Evolutionary conservation across 2,113 vertebrate genomes (phyloP).

Genomic region (Sylvicapra grimmia): DNA sequence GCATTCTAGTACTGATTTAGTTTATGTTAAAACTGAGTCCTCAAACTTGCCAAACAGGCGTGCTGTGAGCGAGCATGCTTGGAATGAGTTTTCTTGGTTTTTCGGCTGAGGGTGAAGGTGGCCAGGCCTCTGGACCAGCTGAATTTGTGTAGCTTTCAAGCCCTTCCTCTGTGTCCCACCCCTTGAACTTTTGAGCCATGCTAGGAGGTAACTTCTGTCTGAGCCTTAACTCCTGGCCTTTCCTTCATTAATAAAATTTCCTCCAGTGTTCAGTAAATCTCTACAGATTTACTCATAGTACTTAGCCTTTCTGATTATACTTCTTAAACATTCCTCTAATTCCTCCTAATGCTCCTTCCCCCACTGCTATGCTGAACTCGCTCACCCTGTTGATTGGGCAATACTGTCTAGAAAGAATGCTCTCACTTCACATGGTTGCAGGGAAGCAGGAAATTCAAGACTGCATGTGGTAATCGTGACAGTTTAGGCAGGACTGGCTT

Average conservation of each 20-base stretch:
- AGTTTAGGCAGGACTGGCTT: not conserved
- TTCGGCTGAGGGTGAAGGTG: not conserved
- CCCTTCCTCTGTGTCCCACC: not conserved
- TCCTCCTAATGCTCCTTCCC: slow-evolving; percentile 2
- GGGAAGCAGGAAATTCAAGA: not conserved
- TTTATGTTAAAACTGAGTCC: slow-evolving; percentile 16
- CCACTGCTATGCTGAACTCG: not conserved
- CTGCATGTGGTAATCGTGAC: not conserved
- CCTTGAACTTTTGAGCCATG: not conserved
- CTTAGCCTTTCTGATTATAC: slow-evolving; percentile 17
- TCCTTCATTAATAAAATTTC: not conserved
- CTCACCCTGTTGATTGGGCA: not conserved
- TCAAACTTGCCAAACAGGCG: not conserved
- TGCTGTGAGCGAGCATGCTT: not conserved
- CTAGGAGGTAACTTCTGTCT: not conserved
- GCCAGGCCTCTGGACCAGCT: not conserved
- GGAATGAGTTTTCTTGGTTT: not conserved
- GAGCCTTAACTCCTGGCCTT: slow-evolving; percentile 17
- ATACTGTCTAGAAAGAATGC: not conserved
- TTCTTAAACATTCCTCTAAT: not conserved
- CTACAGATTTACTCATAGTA: not conserved
- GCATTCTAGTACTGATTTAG: slow-evolving; percentile 15
- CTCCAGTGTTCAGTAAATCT: not conserved
- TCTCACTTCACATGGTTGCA: not conserved
- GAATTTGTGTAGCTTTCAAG: not conserved